phyloP scores from a whole-genome alignment of 2,888 invertebrate species.

The Boloria selene region DNA sequence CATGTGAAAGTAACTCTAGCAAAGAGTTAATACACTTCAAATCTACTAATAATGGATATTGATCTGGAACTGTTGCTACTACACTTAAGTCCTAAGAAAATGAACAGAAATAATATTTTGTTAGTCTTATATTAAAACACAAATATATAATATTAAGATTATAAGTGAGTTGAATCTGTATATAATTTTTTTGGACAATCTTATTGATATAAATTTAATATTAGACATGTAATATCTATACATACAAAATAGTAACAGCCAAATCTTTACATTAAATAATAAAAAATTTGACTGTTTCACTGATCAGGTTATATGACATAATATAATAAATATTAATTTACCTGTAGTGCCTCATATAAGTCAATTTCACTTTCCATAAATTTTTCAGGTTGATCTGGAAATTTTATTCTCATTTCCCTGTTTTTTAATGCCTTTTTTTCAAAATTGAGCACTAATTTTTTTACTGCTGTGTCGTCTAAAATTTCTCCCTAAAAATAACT shows the following conservation, averaged over 20 bases:
- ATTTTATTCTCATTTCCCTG: conserved; percentile 99
- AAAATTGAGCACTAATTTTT: conserved; percentile 94
- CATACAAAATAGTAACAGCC: too few relatives aligned
- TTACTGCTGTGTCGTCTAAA: conserved; percentile 93
- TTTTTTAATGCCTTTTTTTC: conserved; percentile 97
- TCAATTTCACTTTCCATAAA: conserved; percentile 99
- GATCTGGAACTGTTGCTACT: conserved; percentile 96
- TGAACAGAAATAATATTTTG: too few relatives aligned
- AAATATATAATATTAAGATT: too few relatives aligned
- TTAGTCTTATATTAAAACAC: too few relatives aligned
- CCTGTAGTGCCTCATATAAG: conserved; percentile 93
- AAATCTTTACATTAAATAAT: too few relatives aligned
- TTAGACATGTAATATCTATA: too few relatives aligned
- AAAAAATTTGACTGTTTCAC: too few relatives aligned
- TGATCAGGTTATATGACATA: too few relatives aligned
- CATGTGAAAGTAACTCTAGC: conserved; percentile 96
- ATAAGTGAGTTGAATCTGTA: too few relatives aligned
- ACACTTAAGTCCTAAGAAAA: conserved; percentile 93
- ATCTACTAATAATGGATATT: conserved; percentile 95
- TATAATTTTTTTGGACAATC: too few relatives aligned
- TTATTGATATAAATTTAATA: too few relatives aligned
- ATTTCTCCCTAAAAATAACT: conserved; percentile 86
- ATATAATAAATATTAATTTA: conserved; percentile 44
- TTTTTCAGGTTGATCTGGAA: conserved; percentile 97
- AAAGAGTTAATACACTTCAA: conserved; percentile 94